A percentile compares a stretch with the other conserved stretches of the same genome.
phyloP scores from a whole-genome alignment of 2,113 vertebrate species.

The Lepus timidus region DNA sequence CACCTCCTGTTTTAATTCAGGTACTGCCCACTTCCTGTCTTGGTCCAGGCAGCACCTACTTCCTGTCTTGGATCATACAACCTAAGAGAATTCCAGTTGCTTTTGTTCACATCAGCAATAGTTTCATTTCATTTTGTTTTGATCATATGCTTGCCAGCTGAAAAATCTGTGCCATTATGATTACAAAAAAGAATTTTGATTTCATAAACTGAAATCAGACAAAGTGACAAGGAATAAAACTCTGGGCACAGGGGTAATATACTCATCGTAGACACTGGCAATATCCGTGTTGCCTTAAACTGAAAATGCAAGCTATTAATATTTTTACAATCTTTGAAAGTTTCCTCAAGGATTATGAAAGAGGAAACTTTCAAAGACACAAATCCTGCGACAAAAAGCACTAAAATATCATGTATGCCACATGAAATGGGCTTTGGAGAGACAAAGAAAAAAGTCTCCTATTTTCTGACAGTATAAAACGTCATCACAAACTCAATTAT shows the following conservation, averaged over 20 bases:
- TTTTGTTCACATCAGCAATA: not conserved
- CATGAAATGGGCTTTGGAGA: not conserved
- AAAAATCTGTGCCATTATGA: not conserved
- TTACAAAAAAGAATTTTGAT: slow-evolving; percentile 8
- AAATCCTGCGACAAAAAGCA: not conserved
- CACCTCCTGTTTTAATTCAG: too few species aligned
- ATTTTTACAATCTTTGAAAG: not conserved
- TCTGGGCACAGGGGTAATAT: not conserved
- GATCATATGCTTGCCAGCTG: not conserved
- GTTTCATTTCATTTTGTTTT: not conserved
- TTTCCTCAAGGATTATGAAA: too few species aligned
- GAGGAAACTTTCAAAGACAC: slow-evolving; percentile 41
- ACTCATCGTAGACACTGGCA: not conserved
- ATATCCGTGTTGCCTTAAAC: not conserved
- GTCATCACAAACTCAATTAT: not conserved
- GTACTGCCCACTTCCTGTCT: not conserved
- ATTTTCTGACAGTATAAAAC: slow-evolving; percentile 1
- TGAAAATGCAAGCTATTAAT: not conserved
- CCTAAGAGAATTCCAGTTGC: not conserved
- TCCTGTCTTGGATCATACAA: rapidly evolving
- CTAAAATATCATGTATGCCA: not conserved
- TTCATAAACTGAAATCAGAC: slow-evolving; percentile 27
- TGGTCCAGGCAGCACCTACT: not conserved
- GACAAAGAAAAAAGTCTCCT: not conserved
- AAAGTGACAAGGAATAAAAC: not conserved